A percentile compares a stretch with the other conserved stretches of the same genome.
phyloP scores from a whole-genome alignment of 2,797 vertebrate genomes.

The Carcharodon carcharias region DNA sequence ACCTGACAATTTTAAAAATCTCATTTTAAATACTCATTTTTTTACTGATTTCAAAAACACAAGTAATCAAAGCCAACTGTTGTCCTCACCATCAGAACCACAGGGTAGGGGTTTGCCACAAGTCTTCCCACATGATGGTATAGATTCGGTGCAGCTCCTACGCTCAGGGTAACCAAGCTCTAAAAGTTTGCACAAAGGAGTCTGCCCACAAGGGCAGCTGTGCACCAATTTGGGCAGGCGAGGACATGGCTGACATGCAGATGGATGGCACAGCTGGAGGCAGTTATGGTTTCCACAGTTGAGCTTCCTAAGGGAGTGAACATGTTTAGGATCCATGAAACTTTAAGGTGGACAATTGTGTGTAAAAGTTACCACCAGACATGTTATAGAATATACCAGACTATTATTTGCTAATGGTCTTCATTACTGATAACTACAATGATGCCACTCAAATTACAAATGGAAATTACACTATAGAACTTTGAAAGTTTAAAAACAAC shows the following conservation, averaged over 20 bases:
- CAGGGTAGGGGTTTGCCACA: slow-evolving; percentile 85
- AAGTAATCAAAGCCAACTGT: neutral
- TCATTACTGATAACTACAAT: slow-evolving; percentile 1
- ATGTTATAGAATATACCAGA: neutral
- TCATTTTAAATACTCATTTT: neutral
- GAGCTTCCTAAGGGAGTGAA: slow-evolving; percentile 64
- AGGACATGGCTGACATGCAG: slow-evolving; percentile 76
- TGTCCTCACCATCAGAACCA: slow-evolving; percentile 75
- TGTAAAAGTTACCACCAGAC: neutral
- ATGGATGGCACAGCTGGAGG: slow-evolving; percentile 75
- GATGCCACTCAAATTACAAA: neutral
- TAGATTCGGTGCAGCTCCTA: slow-evolving; percentile 75
- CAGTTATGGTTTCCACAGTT: slow-evolving; percentile 81
- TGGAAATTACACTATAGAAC: neutral
- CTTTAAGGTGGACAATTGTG: neutral
- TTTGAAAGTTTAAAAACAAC: slow-evolving; percentile 35
- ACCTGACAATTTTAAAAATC: neutral
- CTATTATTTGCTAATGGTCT: neutral
- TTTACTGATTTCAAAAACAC: neutral
- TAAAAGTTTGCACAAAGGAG: slow-evolving; percentile 78
- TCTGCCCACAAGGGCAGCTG: slow-evolving; percentile 85
- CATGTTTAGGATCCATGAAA: neutral
- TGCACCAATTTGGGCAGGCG: slow-evolving; percentile 71
- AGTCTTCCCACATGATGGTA: slow-evolving; percentile 88
- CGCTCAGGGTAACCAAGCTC: slow-evolving; percentile 80